phyloP scores from a whole-genome alignment of 2,113 vertebrate species.

The Ivindomyrus marchei region DNA sequence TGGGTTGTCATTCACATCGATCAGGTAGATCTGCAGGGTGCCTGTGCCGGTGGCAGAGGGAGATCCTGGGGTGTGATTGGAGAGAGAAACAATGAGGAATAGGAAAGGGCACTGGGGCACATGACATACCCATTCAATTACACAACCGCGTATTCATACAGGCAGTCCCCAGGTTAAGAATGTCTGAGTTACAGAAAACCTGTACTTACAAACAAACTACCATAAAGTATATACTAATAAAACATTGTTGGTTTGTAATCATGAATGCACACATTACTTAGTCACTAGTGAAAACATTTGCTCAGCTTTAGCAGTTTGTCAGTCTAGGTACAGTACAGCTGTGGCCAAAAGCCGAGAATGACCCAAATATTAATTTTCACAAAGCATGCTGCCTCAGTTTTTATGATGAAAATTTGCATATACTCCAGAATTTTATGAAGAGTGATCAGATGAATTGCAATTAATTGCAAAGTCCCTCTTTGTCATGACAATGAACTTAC shows the following conservation, averaged over 20 bases:
- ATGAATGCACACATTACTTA: background rate
- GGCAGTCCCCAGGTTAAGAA: background rate
- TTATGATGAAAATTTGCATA: too few species aligned
- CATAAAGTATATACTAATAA: too few species aligned
- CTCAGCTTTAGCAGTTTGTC: too few species aligned
- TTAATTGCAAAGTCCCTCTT: too few species aligned
- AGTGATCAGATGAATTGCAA: too few species aligned
- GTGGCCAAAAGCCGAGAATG: too few species aligned
- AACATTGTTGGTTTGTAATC: background rate
- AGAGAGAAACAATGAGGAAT: background rate
- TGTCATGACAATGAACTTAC: too few species aligned
- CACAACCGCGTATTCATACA: background rate
- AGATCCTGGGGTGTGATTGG: slow-evolving; percentile 57
- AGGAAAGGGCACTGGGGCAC: background rate
- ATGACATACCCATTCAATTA: background rate
- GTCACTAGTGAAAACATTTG: too few species aligned
- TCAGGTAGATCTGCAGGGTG: slow-evolving; percentile 90
- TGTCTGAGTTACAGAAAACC: background rate
- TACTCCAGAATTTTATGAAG: too few species aligned
- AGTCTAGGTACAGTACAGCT: background rate
- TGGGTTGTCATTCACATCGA: slow-evolving; percentile 92
- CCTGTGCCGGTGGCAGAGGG: slow-evolving; percentile 90
- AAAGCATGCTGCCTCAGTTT: too few species aligned
- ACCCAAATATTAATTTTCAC: too few species aligned
- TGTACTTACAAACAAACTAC: background rate